Evolutionary conservation across 2,888 invertebrate species (phyloP).

Genomic region (Alloscopus bannaensis): DNA sequence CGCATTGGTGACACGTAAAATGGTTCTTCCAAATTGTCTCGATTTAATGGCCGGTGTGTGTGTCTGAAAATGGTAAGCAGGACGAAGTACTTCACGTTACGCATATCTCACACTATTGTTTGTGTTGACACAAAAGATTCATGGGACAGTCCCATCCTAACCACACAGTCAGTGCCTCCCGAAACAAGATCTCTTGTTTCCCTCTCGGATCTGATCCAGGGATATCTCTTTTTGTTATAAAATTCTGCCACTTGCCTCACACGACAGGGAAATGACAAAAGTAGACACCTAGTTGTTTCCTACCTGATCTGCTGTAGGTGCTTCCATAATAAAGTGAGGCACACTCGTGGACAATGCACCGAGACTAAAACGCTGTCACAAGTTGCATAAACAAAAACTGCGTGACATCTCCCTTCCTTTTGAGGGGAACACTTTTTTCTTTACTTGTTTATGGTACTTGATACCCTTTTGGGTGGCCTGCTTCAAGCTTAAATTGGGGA

Average conservation of each 20-base stretch:
- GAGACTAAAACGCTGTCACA: too few species aligned
- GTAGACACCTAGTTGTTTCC: background rate
- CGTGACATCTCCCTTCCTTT: conserved; percentile 54
- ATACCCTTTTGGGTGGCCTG: conserved; percentile 43
- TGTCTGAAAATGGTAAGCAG: too few species aligned
- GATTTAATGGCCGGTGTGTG: too few species aligned
- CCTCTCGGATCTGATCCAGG: background rate
- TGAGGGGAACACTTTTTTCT: conserved; percentile 34
- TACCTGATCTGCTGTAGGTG: conserved; percentile 24
- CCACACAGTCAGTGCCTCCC: conserved; percentile 34
- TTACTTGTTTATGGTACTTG: conserved; percentile 21
- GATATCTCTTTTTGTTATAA: conserved; percentile 10
- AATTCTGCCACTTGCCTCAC: conserved; percentile 18
- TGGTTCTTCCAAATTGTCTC: too few species aligned
- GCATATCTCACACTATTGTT: conserved; percentile 1
- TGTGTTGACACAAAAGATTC: background rate
- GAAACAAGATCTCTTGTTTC: conserved; percentile 4
- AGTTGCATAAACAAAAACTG: conserved; percentile 38
- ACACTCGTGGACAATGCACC: too few species aligned
- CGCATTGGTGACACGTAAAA: background rate
- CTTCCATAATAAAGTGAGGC: conserved; percentile 18
- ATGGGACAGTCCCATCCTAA: conserved; percentile 10
- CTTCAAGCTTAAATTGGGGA: conserved; percentile 23
- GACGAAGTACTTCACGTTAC: too few species aligned
- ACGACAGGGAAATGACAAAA: background rate